Evolutionary conservation across 1,140 invertebrate species (phyloP).

Genomic region (Oedothorax gibbosus): DNA sequence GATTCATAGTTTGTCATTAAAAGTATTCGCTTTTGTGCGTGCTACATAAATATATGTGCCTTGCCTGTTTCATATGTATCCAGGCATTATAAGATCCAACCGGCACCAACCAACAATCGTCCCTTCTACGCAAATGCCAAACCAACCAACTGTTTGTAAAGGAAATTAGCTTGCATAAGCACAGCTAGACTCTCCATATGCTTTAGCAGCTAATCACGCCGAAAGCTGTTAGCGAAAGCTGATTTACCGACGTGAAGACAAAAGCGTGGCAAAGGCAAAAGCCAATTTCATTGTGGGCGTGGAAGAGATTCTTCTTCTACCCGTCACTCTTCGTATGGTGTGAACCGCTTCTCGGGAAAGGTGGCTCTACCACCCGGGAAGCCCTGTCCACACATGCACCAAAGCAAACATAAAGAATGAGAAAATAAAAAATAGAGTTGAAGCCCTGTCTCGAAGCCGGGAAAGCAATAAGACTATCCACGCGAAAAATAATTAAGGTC

Average conservation of each 20-base stretch:
- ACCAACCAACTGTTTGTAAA: too few relatives aligned
- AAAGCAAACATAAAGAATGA: slow-evolving; percentile 20
- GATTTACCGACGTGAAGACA: neutral
- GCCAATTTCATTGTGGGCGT: slow-evolving; percentile 5
- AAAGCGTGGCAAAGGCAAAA: neutral
- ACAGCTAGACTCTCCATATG: too few relatives aligned
- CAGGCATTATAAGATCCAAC: too few relatives aligned
- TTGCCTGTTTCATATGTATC: too few relatives aligned
- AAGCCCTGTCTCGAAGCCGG: neutral
- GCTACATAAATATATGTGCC: too few relatives aligned
- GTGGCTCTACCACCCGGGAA: slow-evolving; percentile 35
- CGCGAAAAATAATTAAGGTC: slow-evolving; percentile 60
- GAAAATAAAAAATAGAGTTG: slow-evolving; percentile 15
- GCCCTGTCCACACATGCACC: slow-evolving; percentile 30
- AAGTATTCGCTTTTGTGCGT: too few relatives aligned
- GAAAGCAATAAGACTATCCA: slow-evolving; percentile 48
- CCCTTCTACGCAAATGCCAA: too few relatives aligned
- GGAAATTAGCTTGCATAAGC: too few relatives aligned
- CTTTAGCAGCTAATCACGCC: too few relatives aligned
- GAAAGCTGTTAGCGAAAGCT: too few relatives aligned
- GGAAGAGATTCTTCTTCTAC: neutral
- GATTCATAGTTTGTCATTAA: too few relatives aligned
- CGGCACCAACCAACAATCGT: too few relatives aligned
- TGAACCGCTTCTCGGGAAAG: slow-evolving; percentile 14
- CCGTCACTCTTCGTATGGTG: slow-evolving; percentile 11